phyloP scores from a whole-genome alignment of 2,113 vertebrate species.

The Hydropotes inermis region DNA sequence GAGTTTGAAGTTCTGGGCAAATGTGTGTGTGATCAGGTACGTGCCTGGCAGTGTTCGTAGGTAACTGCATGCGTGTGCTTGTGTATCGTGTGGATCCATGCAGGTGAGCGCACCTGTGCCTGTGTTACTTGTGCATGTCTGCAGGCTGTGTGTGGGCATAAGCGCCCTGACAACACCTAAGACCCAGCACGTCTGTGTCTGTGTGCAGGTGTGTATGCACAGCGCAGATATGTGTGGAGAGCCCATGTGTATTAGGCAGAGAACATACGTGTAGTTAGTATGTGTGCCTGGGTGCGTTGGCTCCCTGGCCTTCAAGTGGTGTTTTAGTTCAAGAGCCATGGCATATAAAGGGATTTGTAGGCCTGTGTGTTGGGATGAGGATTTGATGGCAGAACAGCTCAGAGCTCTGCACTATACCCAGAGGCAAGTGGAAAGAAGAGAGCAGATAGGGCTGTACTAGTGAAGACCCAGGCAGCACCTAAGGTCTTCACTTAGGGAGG shows the following conservation, averaged over 20 bases:
- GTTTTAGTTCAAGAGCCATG: background rate
- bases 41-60: background rate
- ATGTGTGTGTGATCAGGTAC: background rate
- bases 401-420: accelerated
- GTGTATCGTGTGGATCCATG: accelerated
- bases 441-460: too few species aligned
- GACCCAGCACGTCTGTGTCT: accelerated
- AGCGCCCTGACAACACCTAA: too few species aligned
- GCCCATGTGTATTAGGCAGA: background rate
- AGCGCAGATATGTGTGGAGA: background rate
- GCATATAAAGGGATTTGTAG: background rate
- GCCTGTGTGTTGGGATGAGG: background rate
- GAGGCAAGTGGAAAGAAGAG: background rate
- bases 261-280: background rate
- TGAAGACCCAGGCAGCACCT: background rate
- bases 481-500: background rate
- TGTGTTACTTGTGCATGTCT: background rate
- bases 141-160: background rate
- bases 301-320: background rate
- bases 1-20: background rate
- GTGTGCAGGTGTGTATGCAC: background rate
- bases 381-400: background rate
- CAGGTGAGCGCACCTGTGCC: background rate
- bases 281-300: background rate
- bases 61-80: background rate